Base-by-base conservation (phyloP, 2,797 vertebrate species). In the Chlorospingus semifuscus region DNA sequence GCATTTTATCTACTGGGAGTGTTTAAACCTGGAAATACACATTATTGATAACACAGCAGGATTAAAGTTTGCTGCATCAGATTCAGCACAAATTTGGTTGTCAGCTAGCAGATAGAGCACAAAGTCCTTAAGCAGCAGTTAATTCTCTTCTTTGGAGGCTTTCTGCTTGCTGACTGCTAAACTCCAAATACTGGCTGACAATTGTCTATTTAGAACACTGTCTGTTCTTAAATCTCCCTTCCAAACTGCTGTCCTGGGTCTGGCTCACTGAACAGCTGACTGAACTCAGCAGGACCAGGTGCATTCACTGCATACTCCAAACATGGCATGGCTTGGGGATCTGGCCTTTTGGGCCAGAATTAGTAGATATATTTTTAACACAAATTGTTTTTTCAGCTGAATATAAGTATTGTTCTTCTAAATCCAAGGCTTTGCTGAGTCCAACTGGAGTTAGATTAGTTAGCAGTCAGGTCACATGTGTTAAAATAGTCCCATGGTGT, bases 31-130 rank as follows among this genome's bases (percentile, higher is more conserved):
- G 57, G 69, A 86, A 94, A 90, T 57, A 20, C 9, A 52, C 12
- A 46, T 27, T 77, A 60, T 81, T 1, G 17, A 71, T 78, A 90
- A 50, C 77, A 26, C 41, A 90, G 84, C 61, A 86, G 76, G 86
- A 86, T 96, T 93, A 94, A 93, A 78, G 61, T 64, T 94, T 39
- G 24, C 74, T 78, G 80, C 72, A 71, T 83, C 80, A 75, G 85
- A 80, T 86, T 83, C 57, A 86, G 68, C 88, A 95, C 46, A 90
- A 65, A 71, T 83, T 90, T 88, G 78, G 34, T 86, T 86, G 65
- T 72, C 69, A 77, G 57, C 69, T 63, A 77, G 60, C 42, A 87
- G 39, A 77, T 41, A 66, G 41, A 87, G 57, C 74, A 70, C 83
- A 94, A 93, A 91, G 53, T 65, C 69, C 69, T 78, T 88, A 47